A percentile compares a stretch with the other conserved stretches of the same genome.
Evolutionary conservation across 2,113 vertebrate genomes (phyloP).

Genomic region (Balaeniceps rex): DNA sequence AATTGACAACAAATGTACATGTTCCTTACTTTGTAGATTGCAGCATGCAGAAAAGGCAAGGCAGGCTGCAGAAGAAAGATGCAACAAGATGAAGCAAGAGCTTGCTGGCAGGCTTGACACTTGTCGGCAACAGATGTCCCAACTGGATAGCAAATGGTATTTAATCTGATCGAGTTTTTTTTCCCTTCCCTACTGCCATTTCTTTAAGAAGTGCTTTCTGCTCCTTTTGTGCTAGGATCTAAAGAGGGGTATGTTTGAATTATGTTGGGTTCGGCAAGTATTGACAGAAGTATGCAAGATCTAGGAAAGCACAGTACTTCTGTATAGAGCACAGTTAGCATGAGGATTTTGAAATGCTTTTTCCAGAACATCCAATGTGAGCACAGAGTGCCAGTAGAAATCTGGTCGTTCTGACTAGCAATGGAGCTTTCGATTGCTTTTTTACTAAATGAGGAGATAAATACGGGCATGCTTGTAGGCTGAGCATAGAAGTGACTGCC

Average conservation of each 20-base stretch:
- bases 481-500: not conserved
- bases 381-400: not conserved
- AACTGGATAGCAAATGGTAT: conserved; percentile 86
- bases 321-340: not conserved
- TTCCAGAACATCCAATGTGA: not conserved
- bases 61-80: conserved; percentile 78
- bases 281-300: not conserved
- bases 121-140: conserved; percentile 82
- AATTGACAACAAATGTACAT: not conserved
- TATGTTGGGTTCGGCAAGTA: not conserved
- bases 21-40: conserved; percentile 69
- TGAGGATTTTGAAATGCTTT: not conserved
- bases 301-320: not conserved
- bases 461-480: not conserved
- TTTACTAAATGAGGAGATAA: not conserved
- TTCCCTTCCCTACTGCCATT: not conserved
- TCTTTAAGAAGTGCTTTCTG: not conserved
- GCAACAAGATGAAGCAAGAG: conserved; percentile 80
- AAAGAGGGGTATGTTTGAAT: not conserved
- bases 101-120: conserved; percentile 75
- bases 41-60: conserved; percentile 80
- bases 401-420: not conserved
- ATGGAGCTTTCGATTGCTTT: not conserved
- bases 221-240: not conserved
- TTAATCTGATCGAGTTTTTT: not conserved